Evolutionary conservation across 2,113 vertebrate species (phyloP).

Genomic region (Tetraodon nigroviridis): DNA sequence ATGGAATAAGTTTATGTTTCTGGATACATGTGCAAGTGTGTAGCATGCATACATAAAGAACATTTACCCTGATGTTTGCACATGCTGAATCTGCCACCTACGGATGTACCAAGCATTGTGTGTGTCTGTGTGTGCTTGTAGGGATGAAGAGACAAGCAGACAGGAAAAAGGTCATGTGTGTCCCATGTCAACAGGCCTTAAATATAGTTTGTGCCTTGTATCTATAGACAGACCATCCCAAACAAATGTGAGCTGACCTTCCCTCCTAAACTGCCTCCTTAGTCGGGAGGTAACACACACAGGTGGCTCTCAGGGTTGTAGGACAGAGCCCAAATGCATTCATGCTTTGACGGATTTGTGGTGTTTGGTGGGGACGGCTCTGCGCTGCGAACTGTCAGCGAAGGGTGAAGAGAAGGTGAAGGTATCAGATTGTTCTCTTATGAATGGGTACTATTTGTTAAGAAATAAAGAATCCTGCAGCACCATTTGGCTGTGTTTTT

Average conservation of each 20-base stretch:
- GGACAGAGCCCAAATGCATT: neutral
- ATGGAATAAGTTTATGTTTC: constrained; percentile 17
- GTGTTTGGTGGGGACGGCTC: constrained; percentile 1
- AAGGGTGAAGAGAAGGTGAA: neutral
- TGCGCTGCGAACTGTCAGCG: neutral
- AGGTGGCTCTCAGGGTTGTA: constrained; percentile 10
- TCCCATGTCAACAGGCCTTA: constrained; percentile 40
- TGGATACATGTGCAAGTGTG: neutral
- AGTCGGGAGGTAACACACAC: neutral
- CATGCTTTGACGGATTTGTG: constrained; percentile 7
- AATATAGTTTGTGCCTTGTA: constrained; percentile 40
- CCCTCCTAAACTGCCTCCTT: constrained; percentile 9
- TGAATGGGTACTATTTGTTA: too few relatives aligned
- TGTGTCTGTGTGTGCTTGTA: constrained; percentile 1
- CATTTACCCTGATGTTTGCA: neutral
- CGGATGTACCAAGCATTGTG: constrained; percentile 25
- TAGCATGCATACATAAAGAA: constrained; percentile 5
- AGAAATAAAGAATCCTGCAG: too few relatives aligned
- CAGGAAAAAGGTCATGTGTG: constrained; percentile 22
- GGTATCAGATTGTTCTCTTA: too few relatives aligned
- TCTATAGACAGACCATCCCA: constrained; percentile 25
- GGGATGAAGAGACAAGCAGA: constrained; percentile 1
- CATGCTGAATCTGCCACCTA: constrained; percentile 3
- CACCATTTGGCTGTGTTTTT: too few relatives aligned
- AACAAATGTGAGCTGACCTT: constrained; percentile 30